phyloP scores from a whole-genome alignment of 2,113 vertebrate genomes.

The Taxidea taxus region DNA sequence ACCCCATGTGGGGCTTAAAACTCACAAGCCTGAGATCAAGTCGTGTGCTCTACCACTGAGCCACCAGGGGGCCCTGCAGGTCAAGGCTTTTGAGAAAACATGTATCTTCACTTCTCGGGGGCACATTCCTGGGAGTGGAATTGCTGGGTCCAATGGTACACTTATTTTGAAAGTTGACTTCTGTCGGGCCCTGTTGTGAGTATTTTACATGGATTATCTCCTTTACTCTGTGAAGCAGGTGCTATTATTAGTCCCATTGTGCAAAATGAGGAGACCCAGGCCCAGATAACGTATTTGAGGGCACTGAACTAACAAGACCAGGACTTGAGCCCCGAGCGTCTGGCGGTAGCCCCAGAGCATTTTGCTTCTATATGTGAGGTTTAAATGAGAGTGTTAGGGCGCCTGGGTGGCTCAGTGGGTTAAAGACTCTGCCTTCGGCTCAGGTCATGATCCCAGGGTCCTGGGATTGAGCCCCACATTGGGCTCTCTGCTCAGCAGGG shows the following conservation, averaged over 20 bases:
- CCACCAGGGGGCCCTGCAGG: neutral
- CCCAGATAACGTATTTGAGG: neutral
- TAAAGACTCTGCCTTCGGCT: too few relatives aligned
- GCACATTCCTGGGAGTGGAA: neutral
- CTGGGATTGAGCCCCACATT: too few relatives aligned
- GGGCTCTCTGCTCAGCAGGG: too few relatives aligned
- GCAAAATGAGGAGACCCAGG: neutral
- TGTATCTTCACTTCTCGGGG: neutral
- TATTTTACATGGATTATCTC: neutral
- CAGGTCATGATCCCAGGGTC: too few relatives aligned
- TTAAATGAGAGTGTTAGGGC: too few relatives aligned
- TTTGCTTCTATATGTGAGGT: too few relatives aligned
- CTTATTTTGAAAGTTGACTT: neutral
- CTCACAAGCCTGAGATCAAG: neutral
- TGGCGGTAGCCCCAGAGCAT: rapidly evolving
- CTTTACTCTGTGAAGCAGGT: neutral
- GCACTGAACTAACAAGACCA: neutral
- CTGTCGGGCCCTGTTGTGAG: neutral
- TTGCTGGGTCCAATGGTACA: neutral
- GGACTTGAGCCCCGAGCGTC: too few relatives aligned
- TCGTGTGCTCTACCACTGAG: neutral
- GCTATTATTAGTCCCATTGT: neutral
- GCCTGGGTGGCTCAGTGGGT: too few relatives aligned
- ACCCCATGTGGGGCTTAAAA: neutral
- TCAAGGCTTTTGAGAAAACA: neutral